Base-by-base conservation (phyloP, 2,797 vertebrate species). In the Mustela erminea region DNA sequence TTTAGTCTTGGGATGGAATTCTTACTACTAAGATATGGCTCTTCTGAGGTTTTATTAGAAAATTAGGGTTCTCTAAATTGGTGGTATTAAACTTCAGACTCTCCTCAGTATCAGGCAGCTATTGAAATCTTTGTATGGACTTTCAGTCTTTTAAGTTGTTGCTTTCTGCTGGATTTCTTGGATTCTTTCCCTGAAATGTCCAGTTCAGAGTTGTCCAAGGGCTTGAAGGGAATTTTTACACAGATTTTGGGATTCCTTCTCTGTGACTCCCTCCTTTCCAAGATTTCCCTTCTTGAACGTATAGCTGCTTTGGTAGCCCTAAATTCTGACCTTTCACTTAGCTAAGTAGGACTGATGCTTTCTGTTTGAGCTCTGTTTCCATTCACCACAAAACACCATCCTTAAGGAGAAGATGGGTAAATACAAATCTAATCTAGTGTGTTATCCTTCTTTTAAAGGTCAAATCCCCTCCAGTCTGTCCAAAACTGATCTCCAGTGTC, bases 11-110 rank as follows among this genome's bases (percentile, higher is more conserved):
- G 14, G 58, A 64, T 68, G 56, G 49, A 46, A 72, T 56, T 96
- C 21, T 70, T 93, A 70, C 27, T 41, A 27, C 49, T 78, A 89
- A 87, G 14, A 68, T 52, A 77, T 15, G 66, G 2, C 70, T 54
- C 18, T 78, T 72, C 32, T 13, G 20, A 35, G 18, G 32, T 54
- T 88, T 87, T 41, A 43, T n/a, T 83, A 18, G 77, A 83, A 91
- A 84, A 77, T 35, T 70, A 32, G 52, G 21, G 5, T 25, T 11
- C 62, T 89, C 52, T 93, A 29, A 74, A 64, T 64, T 90, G 32
- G 35, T 64, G 20, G 38, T 2, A 43, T 96, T 92, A 64, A 87
- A 72, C 77, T 88, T 96, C 32, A 83, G 41, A 75, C 10, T 91
- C 46, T 82, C 38, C 41, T 56, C 6, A 68, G 85, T 68, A 29